A percentile compares a stretch with the other conserved stretches of the same genome.
Conservation (phyloP, 2,797 vertebrate species). For the Danio albolineatus region DNA sequence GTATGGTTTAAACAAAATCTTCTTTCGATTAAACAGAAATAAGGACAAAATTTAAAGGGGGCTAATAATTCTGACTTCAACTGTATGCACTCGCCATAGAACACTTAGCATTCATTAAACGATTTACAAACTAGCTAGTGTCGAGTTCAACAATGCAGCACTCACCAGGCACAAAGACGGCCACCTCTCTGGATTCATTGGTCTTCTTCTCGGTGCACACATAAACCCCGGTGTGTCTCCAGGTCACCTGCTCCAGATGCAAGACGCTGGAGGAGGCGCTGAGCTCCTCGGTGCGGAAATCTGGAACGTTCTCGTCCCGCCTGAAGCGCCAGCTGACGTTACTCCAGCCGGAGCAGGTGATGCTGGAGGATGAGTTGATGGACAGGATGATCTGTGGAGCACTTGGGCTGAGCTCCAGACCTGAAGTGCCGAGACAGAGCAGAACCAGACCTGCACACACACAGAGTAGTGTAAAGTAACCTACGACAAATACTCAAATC, state of each 20-base stretch:
- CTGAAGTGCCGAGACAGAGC: conserved; percentile 60
- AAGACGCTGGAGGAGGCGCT: conserved; percentile 75
- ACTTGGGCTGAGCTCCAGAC: conserved; percentile 79
- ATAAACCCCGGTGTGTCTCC: conserved; percentile 88
- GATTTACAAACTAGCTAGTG: background rate
- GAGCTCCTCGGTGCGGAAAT: conserved; percentile 60
- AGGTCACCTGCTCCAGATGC: conserved; percentile 80
- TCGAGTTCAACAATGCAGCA: background rate
- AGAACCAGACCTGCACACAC: conserved; percentile 72
- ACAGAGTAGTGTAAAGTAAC: too few relatives aligned
- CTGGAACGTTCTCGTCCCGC: conserved; percentile 67
- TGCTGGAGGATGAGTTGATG: conserved; percentile 76
- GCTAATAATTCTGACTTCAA: too few relatives aligned
- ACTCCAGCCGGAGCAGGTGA: conserved; percentile 81
- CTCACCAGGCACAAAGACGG: conserved; percentile 91
- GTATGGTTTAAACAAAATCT: too few relatives aligned
- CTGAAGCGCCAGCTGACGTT: conserved; percentile 80
- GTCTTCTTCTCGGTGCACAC: conserved; percentile 75
- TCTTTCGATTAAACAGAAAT: too few relatives aligned
- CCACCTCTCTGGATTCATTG: conserved; percentile 74
- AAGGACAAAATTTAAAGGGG: too few relatives aligned
- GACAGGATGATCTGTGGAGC: conserved; percentile 79
- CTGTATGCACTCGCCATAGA: too few relatives aligned
- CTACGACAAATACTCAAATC: too few relatives aligned
- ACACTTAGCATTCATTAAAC: too few relatives aligned